phyloP scores from a whole-genome alignment of 2,113 vertebrate genomes.

The Bufo gargarizans region DNA sequence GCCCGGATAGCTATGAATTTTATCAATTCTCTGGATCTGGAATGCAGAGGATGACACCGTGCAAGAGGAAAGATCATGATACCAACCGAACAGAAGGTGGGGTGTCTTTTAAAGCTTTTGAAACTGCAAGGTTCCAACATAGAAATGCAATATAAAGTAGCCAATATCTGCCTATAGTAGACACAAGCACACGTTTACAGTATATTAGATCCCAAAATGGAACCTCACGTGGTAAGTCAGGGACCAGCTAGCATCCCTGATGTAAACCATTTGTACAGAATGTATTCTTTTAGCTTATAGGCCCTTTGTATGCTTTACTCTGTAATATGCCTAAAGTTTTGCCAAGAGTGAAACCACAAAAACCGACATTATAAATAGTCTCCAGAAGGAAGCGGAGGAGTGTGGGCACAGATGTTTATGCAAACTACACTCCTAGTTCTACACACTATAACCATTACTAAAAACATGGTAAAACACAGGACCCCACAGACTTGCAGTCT shows the following conservation, averaged over 20 bases:
- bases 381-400: conserved; percentile 29
- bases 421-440: conserved; percentile 8
- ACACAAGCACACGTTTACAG: background rate
- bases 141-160: too few relatives aligned
- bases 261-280: conserved; percentile 14
- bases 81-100: too few relatives aligned
- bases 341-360: conserved; percentile 46
- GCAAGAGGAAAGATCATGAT: too few relatives aligned
- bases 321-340: conserved; percentile 52
- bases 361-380: conserved; percentile 50
- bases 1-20: too few relatives aligned
- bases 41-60: too few relatives aligned
- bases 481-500: background rate
- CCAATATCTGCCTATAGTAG: too few relatives aligned
- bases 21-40: too few relatives aligned
- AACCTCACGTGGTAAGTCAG: background rate
- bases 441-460: background rate
- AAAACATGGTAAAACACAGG: background rate
- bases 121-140: too few relatives aligned
- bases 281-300: conserved; percentile 19
- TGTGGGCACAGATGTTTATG: conserved; percentile 52
- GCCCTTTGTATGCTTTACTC: conserved; percentile 22
- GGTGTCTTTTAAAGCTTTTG: too few relatives aligned
- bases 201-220: background rate
- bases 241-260: background rate